A percentile compares a stretch with the other conserved stretches of the same genome.
These are phyloP conservation scores for Propithecus deckenii DNA, from an alignment of 2,797 vertebrate species.

Conservation along the genomic window DNA sequence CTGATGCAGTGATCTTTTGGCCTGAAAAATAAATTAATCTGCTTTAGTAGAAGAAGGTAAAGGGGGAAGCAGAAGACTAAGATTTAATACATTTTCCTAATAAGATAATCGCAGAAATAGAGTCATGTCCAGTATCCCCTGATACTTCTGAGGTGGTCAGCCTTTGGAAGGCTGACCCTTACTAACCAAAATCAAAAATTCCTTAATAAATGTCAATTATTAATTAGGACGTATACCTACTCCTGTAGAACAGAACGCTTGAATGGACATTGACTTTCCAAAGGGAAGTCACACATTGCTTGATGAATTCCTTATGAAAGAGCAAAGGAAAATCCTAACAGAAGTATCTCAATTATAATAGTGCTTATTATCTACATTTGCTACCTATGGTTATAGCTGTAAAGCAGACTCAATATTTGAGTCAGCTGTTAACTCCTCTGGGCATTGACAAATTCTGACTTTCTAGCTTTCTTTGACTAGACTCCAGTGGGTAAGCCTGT, in stretches of 20 bases:
- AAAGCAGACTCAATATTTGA: not conserved
- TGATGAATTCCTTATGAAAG: not conserved
- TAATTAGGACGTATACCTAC: not conserved
- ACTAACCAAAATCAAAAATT: slow-evolving; percentile 8
- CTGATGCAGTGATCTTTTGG: not conserved
- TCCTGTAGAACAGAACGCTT: not conserved
- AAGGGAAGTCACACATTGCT: not conserved
- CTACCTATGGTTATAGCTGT: not conserved
- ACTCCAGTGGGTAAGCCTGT: not conserved
- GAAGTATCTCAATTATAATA: not conserved
- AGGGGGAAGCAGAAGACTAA: not conserved
- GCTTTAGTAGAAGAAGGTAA: not conserved
- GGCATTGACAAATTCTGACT: not conserved
- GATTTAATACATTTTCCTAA: not conserved
- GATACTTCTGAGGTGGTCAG: not conserved
- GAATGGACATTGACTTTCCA: not conserved
- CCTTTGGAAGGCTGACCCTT: not conserved
- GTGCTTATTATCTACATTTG: not conserved
- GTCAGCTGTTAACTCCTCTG: not conserved
- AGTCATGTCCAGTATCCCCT: not conserved
- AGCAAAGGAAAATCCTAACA: not conserved
- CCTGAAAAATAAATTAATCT: slow-evolving; percentile 18
- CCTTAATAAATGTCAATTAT: not conserved
- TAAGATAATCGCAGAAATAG: not conserved
- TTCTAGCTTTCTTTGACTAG: not conserved